Evolutionary conservation across 1,140 invertebrate genomes (phyloP), one percentile per base, ranked within the genome.

Genomic region (Scaptodrosophila lebanonensis): DNA sequence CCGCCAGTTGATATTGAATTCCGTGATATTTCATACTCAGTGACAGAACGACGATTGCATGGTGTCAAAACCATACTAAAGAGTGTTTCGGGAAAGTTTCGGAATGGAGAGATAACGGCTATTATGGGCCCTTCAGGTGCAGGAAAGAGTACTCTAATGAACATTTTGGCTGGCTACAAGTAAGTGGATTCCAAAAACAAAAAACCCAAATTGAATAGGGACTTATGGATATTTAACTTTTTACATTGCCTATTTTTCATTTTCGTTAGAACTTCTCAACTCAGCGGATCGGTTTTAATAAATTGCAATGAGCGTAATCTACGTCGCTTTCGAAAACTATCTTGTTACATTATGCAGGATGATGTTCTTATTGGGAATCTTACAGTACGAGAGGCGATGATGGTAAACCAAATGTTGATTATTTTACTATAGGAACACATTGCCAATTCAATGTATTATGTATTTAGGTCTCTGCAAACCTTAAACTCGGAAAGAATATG

Each of bases 311-410:
- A 95, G 54, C 89, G 96, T 11, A 95, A 96, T 88, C 88, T 96
- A 27, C 88, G 95, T 12, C 89, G 92, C 51, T 98, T 97, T 87
- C 90, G 95, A 6, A 97, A 97, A 87, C 92, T 97, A 87, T 96
- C 95, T 0, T 97, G 95, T 79, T 98, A 98, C 87, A 98, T 98
- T 60, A 98, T 98, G 95, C 97, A 98, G 86, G 95, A 98, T 76
- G 97, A 98, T 87, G 93, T 95, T 63, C 89, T 98, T 0, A 89
- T 95, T 11, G 94, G 94, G 0, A 94, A 97, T 86, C 89, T 98
- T 5, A 95, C 94, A 0, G 95, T 98, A 3, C 90, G 90, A 45
- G 96, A 98, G 87, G 92, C 95, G 3, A 95, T 98, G 94, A 92
- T 91, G 77, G 73, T 79, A 29, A 25, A 8, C 3, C 3, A 25